Evolutionary conservation across 1,140 invertebrate species (phyloP).

Genomic region (Drosophila nikananu): DNA sequence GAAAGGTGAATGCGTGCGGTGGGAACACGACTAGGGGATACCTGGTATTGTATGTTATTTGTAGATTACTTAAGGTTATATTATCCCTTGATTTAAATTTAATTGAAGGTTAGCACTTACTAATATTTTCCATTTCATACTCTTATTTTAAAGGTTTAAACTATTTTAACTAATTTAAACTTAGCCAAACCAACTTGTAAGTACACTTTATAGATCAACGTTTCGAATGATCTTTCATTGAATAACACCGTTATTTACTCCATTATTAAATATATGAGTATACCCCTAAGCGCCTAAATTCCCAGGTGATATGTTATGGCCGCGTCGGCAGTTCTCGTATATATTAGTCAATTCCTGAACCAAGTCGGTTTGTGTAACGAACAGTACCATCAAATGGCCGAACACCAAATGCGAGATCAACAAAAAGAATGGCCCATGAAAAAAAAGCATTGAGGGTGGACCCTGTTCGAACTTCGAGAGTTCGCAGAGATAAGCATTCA

Average conservation of each 20-base stretch:
- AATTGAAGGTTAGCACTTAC: too few species aligned
- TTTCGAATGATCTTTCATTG: background rate
- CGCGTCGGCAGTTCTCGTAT: conserved; percentile 38
- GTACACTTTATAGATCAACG: conserved; percentile 11
- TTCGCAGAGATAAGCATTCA: conserved; percentile 10
- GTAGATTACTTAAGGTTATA: background rate
- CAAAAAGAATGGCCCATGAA: conserved; percentile 47
- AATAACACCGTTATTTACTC: background rate
- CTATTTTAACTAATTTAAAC: background rate
- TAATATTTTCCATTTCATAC: too few species aligned
- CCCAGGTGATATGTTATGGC: conserved; percentile 34
- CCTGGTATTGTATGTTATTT: background rate
- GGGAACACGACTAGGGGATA: conserved; percentile 26
- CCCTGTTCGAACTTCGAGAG: conserved; percentile 41
- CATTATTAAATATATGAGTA: background rate
- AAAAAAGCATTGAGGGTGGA: conserved; percentile 57
- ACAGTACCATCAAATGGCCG: conserved; percentile 67
- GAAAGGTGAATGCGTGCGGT: background rate
- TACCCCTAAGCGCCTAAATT: conserved; percentile 6
- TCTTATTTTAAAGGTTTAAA: too few species aligned
- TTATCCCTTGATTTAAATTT: background rate
- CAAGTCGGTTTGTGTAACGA: conserved; percentile 68
- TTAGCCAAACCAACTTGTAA: background rate
- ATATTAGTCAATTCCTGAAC: conserved; percentile 71
- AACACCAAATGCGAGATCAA: conserved; percentile 71